These are phyloP conservation scores for Nyleta sp. DNA, from an alignment of 2,888 invertebrate genomes.

Conservation along the genomic window DNA sequence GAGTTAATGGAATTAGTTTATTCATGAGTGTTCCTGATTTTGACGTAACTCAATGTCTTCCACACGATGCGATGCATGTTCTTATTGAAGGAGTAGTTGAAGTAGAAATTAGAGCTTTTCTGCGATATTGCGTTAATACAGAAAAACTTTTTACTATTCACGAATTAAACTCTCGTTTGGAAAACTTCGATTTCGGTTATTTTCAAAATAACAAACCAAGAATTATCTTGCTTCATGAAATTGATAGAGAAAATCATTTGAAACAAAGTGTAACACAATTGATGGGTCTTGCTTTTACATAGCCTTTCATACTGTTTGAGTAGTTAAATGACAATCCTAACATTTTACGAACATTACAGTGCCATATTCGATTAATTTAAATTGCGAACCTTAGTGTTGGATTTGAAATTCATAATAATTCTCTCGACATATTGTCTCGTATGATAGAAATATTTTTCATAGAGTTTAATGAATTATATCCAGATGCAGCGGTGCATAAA, in stretches of 20 bases:
- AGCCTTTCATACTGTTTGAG: constrained; percentile 10
- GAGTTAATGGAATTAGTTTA: neutral
- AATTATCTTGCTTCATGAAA: constrained; percentile 21
- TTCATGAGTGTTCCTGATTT: neutral
- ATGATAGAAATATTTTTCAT: constrained; percentile 32
- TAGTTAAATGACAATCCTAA: neutral
- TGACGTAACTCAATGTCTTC: neutral
- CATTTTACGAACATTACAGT: neutral
- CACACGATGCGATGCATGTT: neutral
- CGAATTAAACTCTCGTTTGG: neutral
- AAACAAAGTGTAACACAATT: constrained; percentile 53
- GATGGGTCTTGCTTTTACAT: neutral
- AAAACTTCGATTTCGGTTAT: constrained; percentile 48
- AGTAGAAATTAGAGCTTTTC: neutral
- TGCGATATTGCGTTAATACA: neutral
- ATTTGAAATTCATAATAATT: constrained; percentile 15
- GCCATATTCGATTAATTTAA: constrained; percentile 6
- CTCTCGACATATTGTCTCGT: neutral
- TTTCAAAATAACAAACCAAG: constrained; percentile 53
- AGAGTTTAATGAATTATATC: constrained; percentile 12
- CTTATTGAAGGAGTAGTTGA: neutral
- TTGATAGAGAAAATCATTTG: constrained; percentile 23
- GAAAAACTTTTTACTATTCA: neutral
- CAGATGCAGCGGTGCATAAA: constrained; percentile 18
- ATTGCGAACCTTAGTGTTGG: neutral